These are phyloP conservation scores for Synanthedon myopaeformis DNA, from an alignment of 2,888 invertebrate species.

Conservation along the genomic window DNA sequence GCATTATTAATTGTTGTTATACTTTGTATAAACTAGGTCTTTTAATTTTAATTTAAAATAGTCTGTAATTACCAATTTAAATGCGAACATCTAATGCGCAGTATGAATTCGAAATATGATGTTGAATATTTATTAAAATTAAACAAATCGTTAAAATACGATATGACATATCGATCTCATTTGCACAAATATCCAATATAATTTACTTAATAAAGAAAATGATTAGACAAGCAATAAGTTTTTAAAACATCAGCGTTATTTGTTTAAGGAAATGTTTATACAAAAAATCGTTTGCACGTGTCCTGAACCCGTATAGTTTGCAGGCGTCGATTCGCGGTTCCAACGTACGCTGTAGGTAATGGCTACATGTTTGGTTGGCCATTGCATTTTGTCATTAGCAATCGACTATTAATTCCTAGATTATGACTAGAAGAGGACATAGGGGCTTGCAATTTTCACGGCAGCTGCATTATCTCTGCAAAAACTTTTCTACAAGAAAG, in stretches of 20 bases:
- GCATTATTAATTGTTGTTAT: no score
- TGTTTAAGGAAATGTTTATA: background rate
- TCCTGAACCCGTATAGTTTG: slow-evolving; percentile 48
- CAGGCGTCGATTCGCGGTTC: slow-evolving; percentile 24
- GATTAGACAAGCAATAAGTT: background rate
- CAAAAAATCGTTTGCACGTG: slow-evolving; percentile 28
- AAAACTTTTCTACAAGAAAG: slow-evolving; percentile 57
- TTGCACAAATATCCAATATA: background rate
- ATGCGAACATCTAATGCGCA: no score
- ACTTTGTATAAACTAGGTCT: no score
- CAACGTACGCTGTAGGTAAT: slow-evolving; percentile 45
- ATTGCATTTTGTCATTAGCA: slow-evolving; percentile 64
- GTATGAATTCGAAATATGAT: no score
- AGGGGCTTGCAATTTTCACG: slow-evolving; percentile 65
- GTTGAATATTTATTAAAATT: no score
- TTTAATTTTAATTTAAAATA: no score
- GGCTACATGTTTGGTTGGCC: slow-evolving; percentile 42
- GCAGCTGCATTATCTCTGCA: slow-evolving; percentile 61
- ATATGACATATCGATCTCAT: background rate
- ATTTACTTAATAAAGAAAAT: background rate
- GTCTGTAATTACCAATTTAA: no score
- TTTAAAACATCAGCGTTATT: background rate
- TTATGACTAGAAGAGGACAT: slow-evolving; percentile 52
- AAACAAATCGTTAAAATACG: no score
- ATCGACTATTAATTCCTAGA: slow-evolving; percentile 63